phyloP scores from a whole-genome alignment of 2,797 vertebrate species.

The Lacerta viridis region DNA sequence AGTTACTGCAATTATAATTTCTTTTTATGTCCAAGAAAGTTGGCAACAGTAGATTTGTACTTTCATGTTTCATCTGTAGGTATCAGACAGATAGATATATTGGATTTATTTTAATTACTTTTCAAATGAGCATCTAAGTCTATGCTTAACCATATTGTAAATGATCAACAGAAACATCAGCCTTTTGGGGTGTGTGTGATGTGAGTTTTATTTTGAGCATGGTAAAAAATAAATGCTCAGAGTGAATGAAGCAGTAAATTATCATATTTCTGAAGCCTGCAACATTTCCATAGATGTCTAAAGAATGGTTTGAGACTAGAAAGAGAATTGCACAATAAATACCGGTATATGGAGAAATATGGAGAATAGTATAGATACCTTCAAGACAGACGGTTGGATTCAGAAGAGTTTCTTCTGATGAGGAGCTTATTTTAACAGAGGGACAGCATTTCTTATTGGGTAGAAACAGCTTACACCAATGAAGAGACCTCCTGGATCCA shows the following conservation, averaged over 20 bases:
- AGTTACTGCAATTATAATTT: slow-evolving; percentile 30
- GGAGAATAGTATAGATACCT: neutral
- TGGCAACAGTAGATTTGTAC: neutral
- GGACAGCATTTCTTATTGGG: neutral
- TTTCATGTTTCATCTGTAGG: slow-evolving; percentile 19
- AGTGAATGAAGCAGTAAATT: neutral
- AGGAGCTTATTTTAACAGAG: neutral
- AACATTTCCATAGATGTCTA: neutral
- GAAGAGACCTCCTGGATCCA: neutral
- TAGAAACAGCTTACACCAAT: neutral
- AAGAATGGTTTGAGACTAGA: neutral
- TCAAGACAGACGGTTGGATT: neutral
- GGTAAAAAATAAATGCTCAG: neutral
- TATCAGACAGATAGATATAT: slow-evolving; percentile 12
- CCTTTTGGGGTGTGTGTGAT: neutral
- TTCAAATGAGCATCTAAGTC: slow-evolving; percentile 27
- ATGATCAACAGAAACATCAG: slow-evolving; percentile 8
- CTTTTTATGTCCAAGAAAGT: slow-evolving; percentile 14
- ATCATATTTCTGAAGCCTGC: neutral
- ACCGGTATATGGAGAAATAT: too few species aligned
- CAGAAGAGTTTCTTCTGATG: neutral
- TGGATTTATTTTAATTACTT: slow-evolving; percentile 41
- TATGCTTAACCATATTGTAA: slow-evolving; percentile 10
- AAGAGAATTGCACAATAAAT: neutral
- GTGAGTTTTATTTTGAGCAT: neutral